phyloP scores from a whole-genome alignment of 30 jellyfish, hydroid and myxozoan species.

The Aurelia sp. region DNA sequence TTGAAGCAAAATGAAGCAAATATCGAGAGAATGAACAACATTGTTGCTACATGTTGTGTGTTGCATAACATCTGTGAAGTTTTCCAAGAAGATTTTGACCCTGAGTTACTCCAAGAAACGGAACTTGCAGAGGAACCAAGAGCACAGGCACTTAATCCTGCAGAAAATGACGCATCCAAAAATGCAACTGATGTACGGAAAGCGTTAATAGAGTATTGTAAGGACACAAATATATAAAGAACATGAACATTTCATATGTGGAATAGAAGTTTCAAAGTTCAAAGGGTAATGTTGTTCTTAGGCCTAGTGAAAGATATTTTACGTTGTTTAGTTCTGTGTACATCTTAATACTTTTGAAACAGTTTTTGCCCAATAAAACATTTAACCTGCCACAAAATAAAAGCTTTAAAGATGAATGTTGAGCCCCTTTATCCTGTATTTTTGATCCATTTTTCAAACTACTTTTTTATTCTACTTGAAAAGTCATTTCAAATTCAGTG shows the following conservation, averaged over 20 bases:
- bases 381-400: not conserved
- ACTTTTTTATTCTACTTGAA: too few relatives aligned
- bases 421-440: too few relatives aligned
- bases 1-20: constrained; percentile 36
- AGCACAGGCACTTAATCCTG: not conserved
- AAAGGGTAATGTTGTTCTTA: too few relatives aligned
- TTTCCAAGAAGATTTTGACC: constrained; percentile 22
- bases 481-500: too few relatives aligned
- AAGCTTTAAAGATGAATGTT: too few relatives aligned
- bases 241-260: too few relatives aligned
- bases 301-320: too few relatives aligned
- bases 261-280: too few relatives aligned
- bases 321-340: too few relatives aligned
- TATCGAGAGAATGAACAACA: not conserved
- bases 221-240: constrained; percentile 1
- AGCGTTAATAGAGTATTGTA: constrained; percentile 19
- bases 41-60: constrained; percentile 51
- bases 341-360: too few relatives aligned
- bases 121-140: not conserved
- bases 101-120: not conserved
- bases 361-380: too few relatives aligned
- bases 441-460: too few relatives aligned
- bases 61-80: constrained; percentile 54
- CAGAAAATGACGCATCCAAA: not conserved
- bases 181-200: constrained; percentile 10